Conservation (phyloP, 2,113 vertebrate genomes). For the Pseudorhombus dupliciocellatus region DNA sequence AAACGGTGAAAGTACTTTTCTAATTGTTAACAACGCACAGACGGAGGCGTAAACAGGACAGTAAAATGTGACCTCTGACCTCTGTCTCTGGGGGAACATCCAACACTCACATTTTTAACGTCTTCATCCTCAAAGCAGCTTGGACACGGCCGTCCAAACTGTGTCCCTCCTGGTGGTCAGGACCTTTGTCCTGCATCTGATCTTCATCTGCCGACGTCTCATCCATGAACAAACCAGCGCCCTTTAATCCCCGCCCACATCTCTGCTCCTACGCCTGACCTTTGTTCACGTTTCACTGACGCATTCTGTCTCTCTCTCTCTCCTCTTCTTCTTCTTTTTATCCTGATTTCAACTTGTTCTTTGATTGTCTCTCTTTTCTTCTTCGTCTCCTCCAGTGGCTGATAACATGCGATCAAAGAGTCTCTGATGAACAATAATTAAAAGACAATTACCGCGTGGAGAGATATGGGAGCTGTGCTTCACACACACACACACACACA, state of each 20-base stretch:
- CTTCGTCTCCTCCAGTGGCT: neutral
- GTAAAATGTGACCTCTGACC: too few species aligned
- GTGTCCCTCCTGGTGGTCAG: constrained; percentile 27
- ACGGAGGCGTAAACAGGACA: too few species aligned
- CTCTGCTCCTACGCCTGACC: neutral
- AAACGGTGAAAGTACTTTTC: too few species aligned
- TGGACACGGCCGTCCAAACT: neutral
- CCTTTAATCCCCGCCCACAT: constrained; percentile 5
- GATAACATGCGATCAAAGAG: constrained; percentile 58
- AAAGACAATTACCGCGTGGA: constrained; percentile 38
- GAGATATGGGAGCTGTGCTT: constrained; percentile 26
- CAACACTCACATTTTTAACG: too few species aligned
- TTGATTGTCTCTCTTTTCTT: constrained; percentile 10
- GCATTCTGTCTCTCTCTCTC: neutral
- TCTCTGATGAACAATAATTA: constrained; percentile 60
- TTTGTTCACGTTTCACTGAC: neutral
- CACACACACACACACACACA: constrained; percentile 5
- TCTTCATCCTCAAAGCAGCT: too few species aligned
- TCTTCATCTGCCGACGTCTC: constrained; percentile 9
- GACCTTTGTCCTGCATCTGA: constrained; percentile 13
- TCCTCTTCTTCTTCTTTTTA: too few species aligned
- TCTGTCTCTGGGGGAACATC: too few species aligned
- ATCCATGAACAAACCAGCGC: neutral
- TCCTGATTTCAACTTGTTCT: neutral
- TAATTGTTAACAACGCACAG: too few species aligned